Base-by-base conservation (phyloP, 1,140 invertebrate genomes). In the Pseudobourletiella spinata region DNA sequence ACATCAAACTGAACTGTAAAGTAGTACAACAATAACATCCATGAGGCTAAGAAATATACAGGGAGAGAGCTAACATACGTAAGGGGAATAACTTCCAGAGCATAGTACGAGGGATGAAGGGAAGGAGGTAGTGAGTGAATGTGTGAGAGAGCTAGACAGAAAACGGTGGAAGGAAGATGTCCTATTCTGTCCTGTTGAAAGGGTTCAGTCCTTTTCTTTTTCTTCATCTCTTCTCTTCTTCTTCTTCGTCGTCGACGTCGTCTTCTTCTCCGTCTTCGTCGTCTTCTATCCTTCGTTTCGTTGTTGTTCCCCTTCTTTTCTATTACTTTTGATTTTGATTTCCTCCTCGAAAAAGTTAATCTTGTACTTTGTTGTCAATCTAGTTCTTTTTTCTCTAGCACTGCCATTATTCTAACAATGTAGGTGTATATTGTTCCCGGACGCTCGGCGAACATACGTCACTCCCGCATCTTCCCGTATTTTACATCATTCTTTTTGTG, bases 291-390 rank as follows among this genome's bases (percentile, higher is more conserved):
- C 46, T 59, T 54, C 46, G 39, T 29, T 51, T 51, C 57, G 32
- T 60, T 48, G 57, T 44, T 59, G 46, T 60, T 60, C 48, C 59
- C 46, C 35, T 52, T 39, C 59, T 61, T 55, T 54, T 61, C 59
- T 51, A 25, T 51, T 51, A 51, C 48, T 55, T 61, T 61, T 55
- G 48, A 61, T 55, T 61, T 61, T 54, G 50, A 61, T 61, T 61
- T 61, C 59, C 51, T 61, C 44, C 35, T 51, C 32, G 48, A n/a
- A 55, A 32, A 51, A 56, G 48, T 61, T 61, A 61, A 61, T 61
- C 59, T 61, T 61, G 50, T 61, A 52, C 59, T 61, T 61, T 61
- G 59, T 61, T 61, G 59, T 61, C 59, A 60, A 44, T 60, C 48
- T 60, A 48, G 11, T 48, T 48, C 44, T 48, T 48, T 48, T 11